Conservation (phyloP, 2,113 vertebrate species). For the Abramis brama region DNA sequence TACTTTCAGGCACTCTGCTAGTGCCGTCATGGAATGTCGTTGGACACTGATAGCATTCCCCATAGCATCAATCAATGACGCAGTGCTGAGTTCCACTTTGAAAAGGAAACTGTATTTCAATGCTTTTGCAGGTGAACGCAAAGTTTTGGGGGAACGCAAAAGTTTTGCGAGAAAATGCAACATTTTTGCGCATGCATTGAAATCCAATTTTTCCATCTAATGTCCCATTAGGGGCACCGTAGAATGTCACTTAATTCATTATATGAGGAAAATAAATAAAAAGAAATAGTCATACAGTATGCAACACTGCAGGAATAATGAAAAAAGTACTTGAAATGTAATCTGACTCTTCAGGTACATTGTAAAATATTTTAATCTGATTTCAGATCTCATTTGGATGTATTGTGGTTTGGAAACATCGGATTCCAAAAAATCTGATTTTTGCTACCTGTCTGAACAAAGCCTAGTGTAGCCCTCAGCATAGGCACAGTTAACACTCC, state of each 20-base stretch:
- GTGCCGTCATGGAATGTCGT: too few species aligned
- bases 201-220: too few species aligned
- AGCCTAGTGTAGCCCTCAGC: background rate
- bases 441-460: conserved; percentile 19
- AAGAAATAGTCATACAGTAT: background rate
- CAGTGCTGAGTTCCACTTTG: too few species aligned
- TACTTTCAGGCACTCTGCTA: too few species aligned
- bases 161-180: too few species aligned
- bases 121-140: too few species aligned
- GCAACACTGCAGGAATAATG: background rate
- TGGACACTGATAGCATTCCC: too few species aligned
- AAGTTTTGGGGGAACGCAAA: too few species aligned
- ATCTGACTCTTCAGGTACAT: background rate
- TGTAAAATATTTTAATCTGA: background rate
- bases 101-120: too few species aligned
- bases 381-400: background rate
- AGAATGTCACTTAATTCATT: background rate
- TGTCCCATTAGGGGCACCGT: background rate
- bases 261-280: background rate
- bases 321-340: background rate
- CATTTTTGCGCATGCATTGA: too few species aligned
- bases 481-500: conserved; percentile 10
- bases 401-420: background rate
- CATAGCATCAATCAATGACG: too few species aligned
- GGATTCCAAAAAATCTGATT: background rate